Percentiles rank a stretch among this genome's conserved stretches.
Conservation (phyloP, 2,797 vertebrate species). For the Spinibarbus caldwelli region DNA sequence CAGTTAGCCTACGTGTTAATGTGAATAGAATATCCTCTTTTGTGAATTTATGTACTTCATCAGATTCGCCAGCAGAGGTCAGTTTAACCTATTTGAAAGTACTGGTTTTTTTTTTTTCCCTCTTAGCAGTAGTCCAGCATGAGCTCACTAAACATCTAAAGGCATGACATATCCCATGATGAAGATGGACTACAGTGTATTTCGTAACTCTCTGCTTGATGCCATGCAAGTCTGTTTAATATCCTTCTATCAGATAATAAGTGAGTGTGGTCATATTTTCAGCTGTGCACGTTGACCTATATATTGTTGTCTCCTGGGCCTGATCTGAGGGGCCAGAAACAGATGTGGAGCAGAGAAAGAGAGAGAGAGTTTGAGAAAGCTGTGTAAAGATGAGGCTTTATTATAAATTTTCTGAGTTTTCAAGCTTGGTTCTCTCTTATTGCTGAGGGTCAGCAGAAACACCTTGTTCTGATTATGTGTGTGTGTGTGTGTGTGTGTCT, state of each 20-base stretch:
- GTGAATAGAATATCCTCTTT: not conserved
- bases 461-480: constrained; percentile 58
- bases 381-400: constrained; percentile 18
- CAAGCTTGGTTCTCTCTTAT: constrained; percentile 41
- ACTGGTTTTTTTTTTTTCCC: not conserved
- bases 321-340: constrained; percentile 47
- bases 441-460: constrained; percentile 45
- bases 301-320: constrained; percentile 50
- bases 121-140: not conserved
- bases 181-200: constrained; percentile 17
- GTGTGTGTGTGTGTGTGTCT: constrained; percentile 14
- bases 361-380: constrained; percentile 21
- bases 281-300: constrained; percentile 56
- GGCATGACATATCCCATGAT: constrained; percentile 29
- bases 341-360: constrained; percentile 55
- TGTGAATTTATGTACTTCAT: not conserved
- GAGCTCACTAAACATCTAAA: constrained; percentile 6
- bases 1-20: not conserved
- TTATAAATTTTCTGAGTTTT: constrained; percentile 48
- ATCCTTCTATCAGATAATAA: constrained; percentile 34
- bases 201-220: constrained; percentile 33
- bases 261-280: constrained; percentile 49
- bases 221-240: constrained; percentile 24
- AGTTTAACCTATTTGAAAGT: constrained; percentile 2
- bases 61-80: constrained; percentile 48